Evolutionary conservation across 1,140 invertebrate genomes (phyloP), one percentile per base, ranked within the genome.

Genomic region (Cepaea nemoralis): DNA sequence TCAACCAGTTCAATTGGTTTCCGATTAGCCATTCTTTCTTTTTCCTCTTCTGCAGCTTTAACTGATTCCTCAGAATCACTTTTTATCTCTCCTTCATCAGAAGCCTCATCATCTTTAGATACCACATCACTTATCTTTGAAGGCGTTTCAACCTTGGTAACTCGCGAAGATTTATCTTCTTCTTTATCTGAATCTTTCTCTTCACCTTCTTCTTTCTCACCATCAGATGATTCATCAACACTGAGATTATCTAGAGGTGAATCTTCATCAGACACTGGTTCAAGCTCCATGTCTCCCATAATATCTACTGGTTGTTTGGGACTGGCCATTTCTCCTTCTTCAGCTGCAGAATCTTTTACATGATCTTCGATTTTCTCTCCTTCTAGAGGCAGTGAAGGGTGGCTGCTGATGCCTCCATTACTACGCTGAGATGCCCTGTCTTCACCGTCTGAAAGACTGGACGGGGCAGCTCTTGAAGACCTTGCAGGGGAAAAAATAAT

Each of bases 1-100:
- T 85, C 85, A n/a, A 85, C 85, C n/a, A 79, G 35, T 59, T 82
- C 80, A 55, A 85, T 83, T 22, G 82, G 82, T 42, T 59, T 67
- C 33, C 80, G 73, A 10, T 67, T 48, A 10, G 77, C 71, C 24
- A 63, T 24, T 31, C 82, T 69, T 37, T 82, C 83, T 55, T 80
- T 74, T 35, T 83, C 73, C 35, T 77, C 76, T 55, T 66, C 45
- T 16, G 39, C 73, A 24, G 12, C 37, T 63, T 71, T 55, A 6
- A 22, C 39, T 2, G 59, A 69, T 0, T 76, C 80, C 16, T 75
- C 78, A 50, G 80, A 69, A 27, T 50, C 42, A 76, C 73, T 76
- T 37, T 82, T 75, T 0, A 75, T 82, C 39, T 77, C 80, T 40
- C 73, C 77, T n/a, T 82, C 81, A 73, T 80, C 78, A 27, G 78